A percentile compares a stretch with the other conserved stretches of the same genome.
Conservation (phyloP, 2,888 invertebrate species). For the Scelioninae gen. 2 region DNA sequence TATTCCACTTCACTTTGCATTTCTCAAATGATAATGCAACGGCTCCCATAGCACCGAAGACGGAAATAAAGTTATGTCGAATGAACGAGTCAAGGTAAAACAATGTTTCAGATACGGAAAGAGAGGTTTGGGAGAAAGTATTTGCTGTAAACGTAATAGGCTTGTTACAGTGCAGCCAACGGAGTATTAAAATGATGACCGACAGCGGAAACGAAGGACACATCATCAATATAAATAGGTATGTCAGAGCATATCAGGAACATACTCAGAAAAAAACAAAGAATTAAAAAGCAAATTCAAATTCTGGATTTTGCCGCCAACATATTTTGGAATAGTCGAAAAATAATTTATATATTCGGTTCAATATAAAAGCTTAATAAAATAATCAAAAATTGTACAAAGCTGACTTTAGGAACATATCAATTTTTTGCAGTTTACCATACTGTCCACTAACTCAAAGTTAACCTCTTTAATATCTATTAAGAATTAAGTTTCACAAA, state of each 20-base stretch:
- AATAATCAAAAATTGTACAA: too few relatives aligned
- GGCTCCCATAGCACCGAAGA: slow-evolving; percentile 10
- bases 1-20: slow-evolving; percentile 29
- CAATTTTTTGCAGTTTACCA: too few relatives aligned
- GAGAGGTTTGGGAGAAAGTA: slow-evolving; percentile 60
- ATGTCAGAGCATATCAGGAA: neutral
- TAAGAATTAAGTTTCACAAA: too few relatives aligned
- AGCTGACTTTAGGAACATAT: too few relatives aligned
- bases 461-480: too few relatives aligned
- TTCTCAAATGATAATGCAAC: slow-evolving; percentile 20
- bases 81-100: slow-evolving; percentile 28
- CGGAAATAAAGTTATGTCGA: slow-evolving; percentile 30
- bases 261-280: neutral
- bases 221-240: slow-evolving; percentile 67
- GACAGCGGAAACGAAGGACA: slow-evolving; percentile 63
- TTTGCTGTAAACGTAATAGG: slow-evolving; percentile 68
- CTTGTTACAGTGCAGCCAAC: slow-evolving; percentile 65
- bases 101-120: slow-evolving; percentile 59
- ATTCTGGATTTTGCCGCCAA: too few relatives aligned
- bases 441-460: too few relatives aligned
- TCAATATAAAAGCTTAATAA: too few relatives aligned
- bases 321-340: too few relatives aligned
- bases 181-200: slow-evolving; percentile 65
- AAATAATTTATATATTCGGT: too few relatives aligned
- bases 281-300: too few relatives aligned